phyloP scores from a whole-genome alignment of 2,797 vertebrate species.

The Chloroceryle amazona region DNA sequence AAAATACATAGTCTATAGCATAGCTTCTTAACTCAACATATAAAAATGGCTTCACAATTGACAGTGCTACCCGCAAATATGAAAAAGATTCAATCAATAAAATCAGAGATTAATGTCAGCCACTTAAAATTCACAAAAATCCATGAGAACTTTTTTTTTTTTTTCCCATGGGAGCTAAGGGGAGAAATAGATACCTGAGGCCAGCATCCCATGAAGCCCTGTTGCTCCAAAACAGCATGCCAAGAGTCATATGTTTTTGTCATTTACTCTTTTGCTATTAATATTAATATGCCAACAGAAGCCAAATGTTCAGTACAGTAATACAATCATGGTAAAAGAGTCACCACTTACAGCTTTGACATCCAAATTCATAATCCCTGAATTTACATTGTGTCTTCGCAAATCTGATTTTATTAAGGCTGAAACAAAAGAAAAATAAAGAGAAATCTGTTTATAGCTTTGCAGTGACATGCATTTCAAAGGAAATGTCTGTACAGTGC shows the following conservation, averaged over 20 bases:
- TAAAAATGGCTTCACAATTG: not conserved
- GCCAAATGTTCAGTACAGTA: not conserved
- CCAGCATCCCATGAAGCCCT: not conserved
- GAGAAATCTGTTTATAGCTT: not conserved
- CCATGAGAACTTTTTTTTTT: not conserved
- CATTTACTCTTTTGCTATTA: not conserved
- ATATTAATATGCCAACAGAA: not conserved
- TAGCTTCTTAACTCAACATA: not conserved
- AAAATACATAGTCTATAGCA: not conserved
- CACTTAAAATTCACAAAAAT: not conserved
- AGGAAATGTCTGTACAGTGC: not conserved
- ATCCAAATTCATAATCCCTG: constrained; percentile 74
- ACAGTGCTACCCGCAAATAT: not conserved
- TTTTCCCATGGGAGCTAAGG: not conserved
- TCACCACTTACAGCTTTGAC: constrained; percentile 85
- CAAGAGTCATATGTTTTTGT: not conserved
- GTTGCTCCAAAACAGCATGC: not conserved
- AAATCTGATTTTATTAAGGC: constrained; percentile 96
- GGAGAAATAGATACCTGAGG: not conserved
- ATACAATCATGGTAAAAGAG: not conserved
- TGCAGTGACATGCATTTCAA: not conserved
- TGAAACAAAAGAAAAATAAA: constrained; percentile 67
- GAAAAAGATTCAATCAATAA: not conserved
- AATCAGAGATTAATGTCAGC: not conserved
- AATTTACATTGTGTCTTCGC: constrained; percentile 91